Evolutionary conservation across 2,888 invertebrate genomes (phyloP), one percentile per base, ranked within the genome.

Genomic region (Lasioglossum pauxillum): DNA sequence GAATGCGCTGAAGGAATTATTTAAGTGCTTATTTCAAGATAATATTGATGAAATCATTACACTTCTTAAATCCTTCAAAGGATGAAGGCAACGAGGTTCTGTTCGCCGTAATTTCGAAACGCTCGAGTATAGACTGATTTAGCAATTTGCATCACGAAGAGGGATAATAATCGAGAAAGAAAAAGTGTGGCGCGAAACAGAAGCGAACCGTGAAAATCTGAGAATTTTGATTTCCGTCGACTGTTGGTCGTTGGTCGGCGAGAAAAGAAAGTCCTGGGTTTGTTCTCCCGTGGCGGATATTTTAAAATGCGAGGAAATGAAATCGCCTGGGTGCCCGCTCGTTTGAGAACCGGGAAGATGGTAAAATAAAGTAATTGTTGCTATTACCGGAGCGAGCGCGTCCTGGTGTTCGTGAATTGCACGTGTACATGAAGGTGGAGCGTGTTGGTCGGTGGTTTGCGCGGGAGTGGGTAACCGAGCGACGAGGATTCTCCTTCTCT

Each of bases 341-440:
- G 85, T 89, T 93, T 91, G 93, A 91, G 93, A 94, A 93, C 92
- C 92, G 92, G 92, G 91, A 93, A 94, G 93, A 92, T 90, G 92
- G 89, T 92, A 93, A 93, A 94, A 94, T 94, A 92, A 93, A 94
- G 93, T 94, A 94, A 94, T 94, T 93, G 94, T 94, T 93, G 93
- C 93, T 90, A 94, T 94, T 94, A 94, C 89, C 90, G 90, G 84
- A 31, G 89, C 82, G 87, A 84, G 2, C 78, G 27, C 69, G 86
- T 83, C 80, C 79, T 86, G 76, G 91, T 91, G 82, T 88, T 84
- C 60, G 88, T 83, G 77, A 71, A 80, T 81, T 74, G 78, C 44
- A 16, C 67, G 60, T 64, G 78, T 77, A 46, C 83, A 23, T 75
- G 27, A 53, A 76, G 16, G 35, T 27, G 41, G 73, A 41, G 27